Evolutionary conservation across 1,140 invertebrate genomes (phyloP).

Genomic region (Agraylea sexmaculata): DNA sequence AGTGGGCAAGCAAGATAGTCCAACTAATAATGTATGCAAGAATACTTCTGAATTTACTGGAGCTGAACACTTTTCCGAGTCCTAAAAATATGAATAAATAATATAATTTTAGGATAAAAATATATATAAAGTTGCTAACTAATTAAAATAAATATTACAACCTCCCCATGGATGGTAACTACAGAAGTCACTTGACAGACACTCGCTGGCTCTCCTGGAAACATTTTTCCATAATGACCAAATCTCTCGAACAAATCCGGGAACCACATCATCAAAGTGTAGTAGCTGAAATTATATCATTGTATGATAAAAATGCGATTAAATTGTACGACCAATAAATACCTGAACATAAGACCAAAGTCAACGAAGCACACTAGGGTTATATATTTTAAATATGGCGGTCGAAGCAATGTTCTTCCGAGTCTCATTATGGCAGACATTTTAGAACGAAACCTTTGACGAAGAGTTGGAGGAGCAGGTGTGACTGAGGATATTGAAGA

Average conservation of each 20-base stretch:
- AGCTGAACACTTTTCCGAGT: conserved; percentile 21
- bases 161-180: conserved; percentile 15
- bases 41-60: conserved; percentile 38
- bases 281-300: conserved; percentile 40
- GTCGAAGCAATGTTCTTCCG: conserved; percentile 34
- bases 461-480: background rate
- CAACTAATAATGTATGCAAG: conserved; percentile 41
- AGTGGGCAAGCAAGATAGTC: conserved; percentile 41
- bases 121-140: conserved; percentile 1
- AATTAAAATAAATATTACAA: conserved; percentile 2
- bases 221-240: conserved; percentile 39
- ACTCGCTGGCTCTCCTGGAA: conserved; percentile 39
- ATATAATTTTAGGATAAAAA: conserved; percentile 7
- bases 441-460: conserved; percentile 2
- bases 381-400: conserved; percentile 39
- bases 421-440: conserved; percentile 3
- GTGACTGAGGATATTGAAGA: background rate
- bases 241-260: conserved; percentile 53
- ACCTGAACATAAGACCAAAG: conserved; percentile 47
- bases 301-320: conserved; percentile 6
- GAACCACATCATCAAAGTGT: conserved; percentile 56
- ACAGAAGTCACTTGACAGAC: conserved; percentile 43
- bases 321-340: conserved; percentile 1
- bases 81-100: conserved; percentile 13
- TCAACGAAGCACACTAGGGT: conserved; percentile 42